Percentiles rank a stretch among this genome's conserved stretches.
Conservation (phyloP, 2,797 vertebrate species). For the Etheostoma nigrum region DNA sequence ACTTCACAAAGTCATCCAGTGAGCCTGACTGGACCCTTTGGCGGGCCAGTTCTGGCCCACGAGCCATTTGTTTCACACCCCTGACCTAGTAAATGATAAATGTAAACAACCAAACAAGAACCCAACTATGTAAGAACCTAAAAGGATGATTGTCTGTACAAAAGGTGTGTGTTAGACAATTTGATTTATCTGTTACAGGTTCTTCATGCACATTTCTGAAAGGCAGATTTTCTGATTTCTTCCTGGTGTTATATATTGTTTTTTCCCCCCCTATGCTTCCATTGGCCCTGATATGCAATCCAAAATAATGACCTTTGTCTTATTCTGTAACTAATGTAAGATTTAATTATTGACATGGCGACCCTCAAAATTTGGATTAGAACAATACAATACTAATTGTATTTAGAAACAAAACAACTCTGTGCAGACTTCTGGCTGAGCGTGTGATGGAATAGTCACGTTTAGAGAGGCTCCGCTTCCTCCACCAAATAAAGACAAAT, state of each 20-base stretch:
- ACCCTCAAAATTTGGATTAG: slow-evolving; percentile 11
- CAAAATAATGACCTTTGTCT: slow-evolving; percentile 9
- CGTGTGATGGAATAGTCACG: no score
- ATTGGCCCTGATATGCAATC: not conserved
- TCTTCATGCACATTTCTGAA: slow-evolving; percentile 7
- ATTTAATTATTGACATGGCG: slow-evolving; percentile 23
- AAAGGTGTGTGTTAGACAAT: not conserved
- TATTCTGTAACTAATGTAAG: slow-evolving; percentile 8
- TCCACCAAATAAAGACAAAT: no score
- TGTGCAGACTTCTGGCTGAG: no score
- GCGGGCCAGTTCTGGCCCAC: no score
- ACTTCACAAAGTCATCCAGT: no score
- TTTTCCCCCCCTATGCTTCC: not conserved
- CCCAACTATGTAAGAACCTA: not conserved
- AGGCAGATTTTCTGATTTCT: not conserved
- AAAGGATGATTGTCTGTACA: not conserved
- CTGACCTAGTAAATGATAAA: not conserved
- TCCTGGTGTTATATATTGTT: not conserved
- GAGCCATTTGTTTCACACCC: no score
- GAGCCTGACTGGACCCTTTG: no score
- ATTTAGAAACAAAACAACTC: not conserved
- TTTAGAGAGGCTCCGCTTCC: no score
- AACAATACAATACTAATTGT: not conserved
- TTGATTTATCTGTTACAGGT: not conserved
- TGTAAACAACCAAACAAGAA: not conserved